Base-by-base conservation (phyloP, 2,113 vertebrate species). In the Poeciliopsis occidentalis region DNA sequence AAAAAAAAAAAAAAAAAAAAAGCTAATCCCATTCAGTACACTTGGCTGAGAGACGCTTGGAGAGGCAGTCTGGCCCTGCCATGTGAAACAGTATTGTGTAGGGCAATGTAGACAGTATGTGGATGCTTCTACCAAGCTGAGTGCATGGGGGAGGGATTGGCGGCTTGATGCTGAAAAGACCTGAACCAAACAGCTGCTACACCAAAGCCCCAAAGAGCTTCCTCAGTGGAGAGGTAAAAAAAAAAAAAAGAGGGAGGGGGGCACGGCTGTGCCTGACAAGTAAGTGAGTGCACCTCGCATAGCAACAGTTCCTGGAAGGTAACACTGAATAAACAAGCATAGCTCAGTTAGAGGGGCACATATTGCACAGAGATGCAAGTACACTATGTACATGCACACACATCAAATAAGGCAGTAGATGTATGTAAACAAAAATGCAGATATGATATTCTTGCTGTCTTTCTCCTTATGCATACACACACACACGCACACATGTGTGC, bases 271-370 rank as follows among this genome's bases (percentile, higher is more conserved):
- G 93, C 92, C 88, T 93, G 91, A 92, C 90, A 91, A 94, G 90
- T 89, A 92, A 93, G 91, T 91, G 91, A 85, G 85, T 90, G 85
- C 79, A 85, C 80, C 85, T 84, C 60, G 71, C 92, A 93, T 94
- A 93, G 94, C 92, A 94, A 94, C 93, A 91, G 91, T 93, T 89
- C 76, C 86, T 86, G 90, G 80, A 91, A 85, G 76, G 79, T 85
- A 87, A 80, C 64, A 64, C 64, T 71, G 68, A 72, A 41, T 57
- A 82, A 89, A 85, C 71, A 80, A 77, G 81, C 64, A 32, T 71
- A 79, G 67, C 69, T 79, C 79, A 83, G 78, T 76, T 76, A 84
- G 63, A 73, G 24, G 34, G 47, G 61, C 60, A 62, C 69, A 78
- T 62, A 60, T n/a, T 72, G 78, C 75, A 75, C 68, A 69, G 62